These are phyloP conservation scores for Bombylius major DNA, from an alignment of 2,888 invertebrate species.

Conservation along the genomic window DNA sequence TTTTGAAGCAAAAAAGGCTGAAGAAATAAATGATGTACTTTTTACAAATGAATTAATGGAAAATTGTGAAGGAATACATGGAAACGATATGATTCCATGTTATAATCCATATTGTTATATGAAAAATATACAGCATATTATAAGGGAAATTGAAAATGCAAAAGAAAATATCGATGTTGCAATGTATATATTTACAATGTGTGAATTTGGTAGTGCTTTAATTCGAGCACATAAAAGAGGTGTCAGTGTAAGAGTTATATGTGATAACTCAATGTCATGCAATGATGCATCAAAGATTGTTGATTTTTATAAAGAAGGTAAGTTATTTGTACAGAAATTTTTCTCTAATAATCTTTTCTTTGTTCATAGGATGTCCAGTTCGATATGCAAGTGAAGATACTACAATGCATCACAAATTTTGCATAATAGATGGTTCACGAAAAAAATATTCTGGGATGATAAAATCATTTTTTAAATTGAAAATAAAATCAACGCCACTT, in stretches of 20 bases:
- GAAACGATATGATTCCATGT: background rate
- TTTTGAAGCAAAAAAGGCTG: too few relatives aligned
- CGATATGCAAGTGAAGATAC: background rate
- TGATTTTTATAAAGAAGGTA: constrained; percentile 9
- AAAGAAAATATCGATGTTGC: constrained; percentile 6
- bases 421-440: background rate
- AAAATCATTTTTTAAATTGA: background rate
- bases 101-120: constrained; percentile 4
- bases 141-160: constrained; percentile 5
- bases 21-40: too few relatives aligned
- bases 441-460: background rate
- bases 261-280: constrained; percentile 10
- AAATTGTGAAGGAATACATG: too few relatives aligned
- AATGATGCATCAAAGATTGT: constrained; percentile 7
- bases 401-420: background rate
- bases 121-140: constrained; percentile 5
- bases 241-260: constrained; percentile 9
- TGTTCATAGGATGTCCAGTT: background rate
- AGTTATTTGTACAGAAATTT: background rate
- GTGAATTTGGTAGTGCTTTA: constrained; percentile 3
- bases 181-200: constrained; percentile 11
- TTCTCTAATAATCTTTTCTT: background rate
- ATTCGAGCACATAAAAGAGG: constrained; percentile 7
- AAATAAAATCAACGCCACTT: background rate
- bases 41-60: too few relatives aligned